Percentiles rank a stretch among this genome's conserved stretches.
Conservation (phyloP, 2,888 invertebrate species). For the Tetrapedia diversipes region DNA sequence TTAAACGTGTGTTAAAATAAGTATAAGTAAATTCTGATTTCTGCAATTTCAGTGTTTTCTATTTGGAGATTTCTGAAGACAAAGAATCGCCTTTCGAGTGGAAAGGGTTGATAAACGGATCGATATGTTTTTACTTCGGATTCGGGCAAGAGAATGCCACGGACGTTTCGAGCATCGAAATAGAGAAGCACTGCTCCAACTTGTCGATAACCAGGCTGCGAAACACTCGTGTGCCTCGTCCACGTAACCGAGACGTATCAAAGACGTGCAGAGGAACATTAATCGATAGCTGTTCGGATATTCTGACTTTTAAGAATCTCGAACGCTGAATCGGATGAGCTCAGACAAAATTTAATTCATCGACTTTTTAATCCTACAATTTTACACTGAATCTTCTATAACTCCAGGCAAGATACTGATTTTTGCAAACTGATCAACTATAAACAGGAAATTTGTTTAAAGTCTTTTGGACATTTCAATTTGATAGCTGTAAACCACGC, state of each 20-base stretch:
- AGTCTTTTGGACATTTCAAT: too few species aligned
- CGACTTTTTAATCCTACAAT: too few species aligned
- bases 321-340: not conserved
- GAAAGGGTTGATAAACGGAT: constrained; percentile 31
- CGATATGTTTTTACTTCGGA: constrained; percentile 15
- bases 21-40: too few species aligned
- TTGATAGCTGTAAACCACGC: too few species aligned
- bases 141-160: constrained; percentile 13
- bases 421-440: too few species aligned
- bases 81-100: too few species aligned
- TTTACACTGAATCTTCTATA: too few species aligned
- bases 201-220: constrained; percentile 42
- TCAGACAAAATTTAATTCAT: constrained; percentile 21
- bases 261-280: constrained; percentile 53
- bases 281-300: constrained; percentile 40
- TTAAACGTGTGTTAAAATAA: too few species aligned
- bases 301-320: constrained; percentile 40
- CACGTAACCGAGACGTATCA: constrained; percentile 20
- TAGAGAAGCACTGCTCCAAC: constrained; percentile 24
- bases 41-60: too few species aligned
- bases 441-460: too few species aligned
- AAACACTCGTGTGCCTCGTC: constrained; percentile 8
- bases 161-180: constrained; percentile 30
- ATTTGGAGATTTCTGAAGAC: too few species aligned
- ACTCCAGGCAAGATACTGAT: too few species aligned